Base-by-base conservation (phyloP, 2,113 vertebrate species). In the Thinocorus orbignyianus region DNA sequence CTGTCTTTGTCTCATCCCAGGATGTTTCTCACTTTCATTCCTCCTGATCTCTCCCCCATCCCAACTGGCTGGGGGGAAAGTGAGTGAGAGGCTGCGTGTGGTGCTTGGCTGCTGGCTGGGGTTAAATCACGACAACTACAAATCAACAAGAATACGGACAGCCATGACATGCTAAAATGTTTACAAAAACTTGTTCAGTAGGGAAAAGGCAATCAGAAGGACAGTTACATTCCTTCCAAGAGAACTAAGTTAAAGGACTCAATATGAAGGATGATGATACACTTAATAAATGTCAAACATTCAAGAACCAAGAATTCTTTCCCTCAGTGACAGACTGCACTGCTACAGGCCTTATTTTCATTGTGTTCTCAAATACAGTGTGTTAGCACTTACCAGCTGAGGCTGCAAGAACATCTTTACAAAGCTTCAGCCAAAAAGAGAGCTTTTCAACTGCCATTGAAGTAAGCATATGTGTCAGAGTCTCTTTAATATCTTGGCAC, bases 371-470 rank as follows among this genome's bases (percentile, higher is more conserved):
- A 85, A 41, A 22, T 20, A 26, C 35, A 46, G 60, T 24, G 31
- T 24, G 28, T 30, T 73, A 61, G 41, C 46, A 97, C 98, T 97
- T 89, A 99, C 99, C 99, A 70, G 98, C 98, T 62, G 98, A 99
- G 9, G 99, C 98, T 72, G 99, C 98, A 92, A 99, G 98, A 77
- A 99, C 98, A 82, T 99, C 99, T 96, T 99, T 99, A 98, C 99
- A 99, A 86, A 99, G 99, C 65, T 99, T 99, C 55, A 99, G 97
- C 99, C 99, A 99, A 93, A 99, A 98, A 25, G 98, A 98, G 87
- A 99, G 98, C n/a, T 98, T 98, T 61, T 97, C 97, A 33, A 98
- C 97, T 25, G 98, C 98, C 94, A 98, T 98, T 52, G 98, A 98
- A 30, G 97, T 97, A 86, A 99, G 98, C 98, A 99, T 99, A 90